phyloP scores from a whole-genome alignment of 2,888 invertebrate genomes.

The Pedicia rivosa region DNA sequence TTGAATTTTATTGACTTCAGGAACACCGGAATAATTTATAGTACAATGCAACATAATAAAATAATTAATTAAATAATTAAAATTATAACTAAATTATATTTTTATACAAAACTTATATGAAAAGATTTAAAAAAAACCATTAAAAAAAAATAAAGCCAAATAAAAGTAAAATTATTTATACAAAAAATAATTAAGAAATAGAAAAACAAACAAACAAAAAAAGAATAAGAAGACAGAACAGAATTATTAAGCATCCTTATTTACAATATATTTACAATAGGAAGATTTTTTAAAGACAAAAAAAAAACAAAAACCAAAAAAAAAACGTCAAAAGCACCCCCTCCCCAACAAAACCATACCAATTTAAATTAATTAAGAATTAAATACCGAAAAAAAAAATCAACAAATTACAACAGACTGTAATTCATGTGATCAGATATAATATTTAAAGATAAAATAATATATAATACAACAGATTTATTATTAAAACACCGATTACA shows the following conservation, averaged over 20 bases:
- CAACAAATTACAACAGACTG: slow-evolving; percentile 10
- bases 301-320: slow-evolving; percentile 1
- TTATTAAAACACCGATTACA: no score
- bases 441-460: slow-evolving; percentile 8
- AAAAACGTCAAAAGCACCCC: background rate
- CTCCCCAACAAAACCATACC: no score
- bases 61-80: slow-evolving; percentile 5
- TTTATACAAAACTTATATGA: slow-evolving; percentile 1
- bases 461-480: slow-evolving; percentile 7
- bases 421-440: slow-evolving; percentile 13
- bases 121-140: slow-evolving; percentile 2
- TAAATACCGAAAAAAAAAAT: slow-evolving; percentile 5
- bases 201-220: slow-evolving; percentile 1
- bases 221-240: no score
- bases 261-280: background rate
- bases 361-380: background rate
- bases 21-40: slow-evolving; percentile 33
- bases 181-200: slow-evolving; percentile 1
- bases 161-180: slow-evolving; percentile 1
- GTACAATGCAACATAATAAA: slow-evolving; percentile 27
- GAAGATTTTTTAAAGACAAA: no score
- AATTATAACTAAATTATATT: slow-evolving; percentile 4
- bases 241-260: no score
- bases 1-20: slow-evolving; percentile 4
- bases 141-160: background rate